Percentiles rank a stretch among this genome's conserved stretches.
Evolutionary conservation across 1,140 invertebrate species (phyloP).

Genomic region (Drosophila grimshawi): DNA sequence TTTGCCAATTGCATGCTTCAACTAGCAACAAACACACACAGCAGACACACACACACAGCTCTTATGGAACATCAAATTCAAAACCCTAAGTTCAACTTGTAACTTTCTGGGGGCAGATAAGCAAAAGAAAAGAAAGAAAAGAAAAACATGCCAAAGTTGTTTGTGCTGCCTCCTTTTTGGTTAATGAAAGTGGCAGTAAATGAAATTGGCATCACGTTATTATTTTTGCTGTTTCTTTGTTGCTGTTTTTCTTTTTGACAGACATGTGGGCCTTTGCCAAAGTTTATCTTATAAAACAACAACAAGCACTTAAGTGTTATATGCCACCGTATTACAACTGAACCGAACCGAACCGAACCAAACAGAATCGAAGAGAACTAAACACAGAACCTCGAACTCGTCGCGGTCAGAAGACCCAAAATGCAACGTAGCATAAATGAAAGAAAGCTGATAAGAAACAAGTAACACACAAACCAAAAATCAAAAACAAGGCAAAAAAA

Average conservation of each 20-base stretch:
- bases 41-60: constrained; percentile 25
- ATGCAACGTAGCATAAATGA: constrained; percentile 78
- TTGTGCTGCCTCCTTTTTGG: constrained; percentile 33
- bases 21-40: not conserved
- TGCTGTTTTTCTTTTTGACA: constrained; percentile 24
- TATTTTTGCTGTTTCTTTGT: constrained; percentile 37
- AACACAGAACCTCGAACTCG: constrained; percentile 16
- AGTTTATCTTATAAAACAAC: constrained; percentile 83
- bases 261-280: constrained; percentile 60
- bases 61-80: constrained; percentile 17
- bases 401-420: constrained; percentile 51
- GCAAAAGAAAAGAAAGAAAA: constrained; percentile 5
- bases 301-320: constrained; percentile 82
- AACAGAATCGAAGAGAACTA: not conserved
- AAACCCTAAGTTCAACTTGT: constrained; percentile 22
- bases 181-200: constrained; percentile 80
- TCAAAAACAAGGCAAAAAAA: constrained; percentile 7
- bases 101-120: constrained; percentile 65
- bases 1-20: not conserved
- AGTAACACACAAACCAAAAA: constrained; percentile 40
- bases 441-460: constrained; percentile 76
- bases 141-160: constrained; percentile 52
- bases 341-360: constrained; percentile 28
- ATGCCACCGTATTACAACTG: constrained; percentile 81
- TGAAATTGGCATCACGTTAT: constrained; percentile 76